Percentiles rank a stretch among this genome's conserved stretches.
Conservation (phyloP, 23 tunicate species). For the Pegea sp. region DNA sequence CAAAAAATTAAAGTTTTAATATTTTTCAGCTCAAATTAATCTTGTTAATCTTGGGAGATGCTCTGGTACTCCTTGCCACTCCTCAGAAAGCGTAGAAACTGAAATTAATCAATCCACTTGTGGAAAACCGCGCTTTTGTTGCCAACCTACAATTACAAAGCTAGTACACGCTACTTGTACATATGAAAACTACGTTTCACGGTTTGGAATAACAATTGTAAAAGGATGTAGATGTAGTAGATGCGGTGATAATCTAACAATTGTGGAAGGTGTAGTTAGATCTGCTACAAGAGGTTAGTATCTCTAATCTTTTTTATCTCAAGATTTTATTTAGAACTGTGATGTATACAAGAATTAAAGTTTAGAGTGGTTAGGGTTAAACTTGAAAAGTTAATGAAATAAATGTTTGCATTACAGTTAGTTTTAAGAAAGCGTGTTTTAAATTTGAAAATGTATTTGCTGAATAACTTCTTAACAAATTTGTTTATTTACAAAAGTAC, state of each 20-base stretch:
- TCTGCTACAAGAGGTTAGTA: constrained; percentile 18
- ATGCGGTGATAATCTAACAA: constrained; percentile 35
- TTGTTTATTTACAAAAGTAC: too few relatives aligned
- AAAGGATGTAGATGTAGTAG: constrained; percentile 33
- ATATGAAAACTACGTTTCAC: constrained; percentile 10
- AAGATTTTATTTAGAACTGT: too few relatives aligned
- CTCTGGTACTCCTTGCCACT: constrained; percentile 39
- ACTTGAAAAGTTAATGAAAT: too few relatives aligned
- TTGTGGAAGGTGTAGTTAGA: constrained; percentile 59
- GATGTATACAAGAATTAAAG: too few relatives aligned
- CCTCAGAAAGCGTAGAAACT: too few relatives aligned
- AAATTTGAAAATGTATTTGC: too few relatives aligned
- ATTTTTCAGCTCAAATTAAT: too few relatives aligned
- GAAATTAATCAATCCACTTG: constrained; percentile 10
- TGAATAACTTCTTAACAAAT: too few relatives aligned
- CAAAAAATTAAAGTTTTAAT: too few relatives aligned
- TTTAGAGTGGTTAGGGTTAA: too few relatives aligned
- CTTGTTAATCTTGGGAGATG: constrained; percentile 58
- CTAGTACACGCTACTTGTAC: constrained; percentile 54
- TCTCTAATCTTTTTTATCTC: not conserved
- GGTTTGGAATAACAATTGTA: constrained; percentile 38
- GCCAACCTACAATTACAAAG: constrained; percentile 33
- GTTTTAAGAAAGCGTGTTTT: too few relatives aligned
- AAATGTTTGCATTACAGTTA: too few relatives aligned
- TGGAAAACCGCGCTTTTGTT: constrained; percentile 36